Percentiles rank a stretch among this genome's conserved stretches.
These are phyloP conservation scores for Melanotaenia pygmaea DNA, from an alignment of 2,797 vertebrate species.

Conservation along the genomic window DNA sequence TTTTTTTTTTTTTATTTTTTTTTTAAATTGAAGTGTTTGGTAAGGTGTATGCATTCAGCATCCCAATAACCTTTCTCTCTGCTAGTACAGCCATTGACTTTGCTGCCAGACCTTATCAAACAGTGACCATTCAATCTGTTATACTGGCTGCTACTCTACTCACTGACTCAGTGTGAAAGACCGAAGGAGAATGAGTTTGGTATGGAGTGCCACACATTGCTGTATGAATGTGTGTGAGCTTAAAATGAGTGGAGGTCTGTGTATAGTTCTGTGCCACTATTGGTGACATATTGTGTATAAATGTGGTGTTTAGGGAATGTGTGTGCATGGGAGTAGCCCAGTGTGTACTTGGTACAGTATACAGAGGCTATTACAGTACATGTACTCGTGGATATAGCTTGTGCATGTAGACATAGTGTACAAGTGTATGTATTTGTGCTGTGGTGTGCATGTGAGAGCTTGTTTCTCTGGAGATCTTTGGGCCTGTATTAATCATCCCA, in stretches of 20 bases:
- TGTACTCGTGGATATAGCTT: background rate
- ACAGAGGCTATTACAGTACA: background rate
- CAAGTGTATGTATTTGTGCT: background rate
- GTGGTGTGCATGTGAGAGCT: background rate
- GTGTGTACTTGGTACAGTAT: background rate
- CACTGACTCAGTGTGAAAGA: conserved; percentile 35
- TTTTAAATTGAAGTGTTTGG: background rate
- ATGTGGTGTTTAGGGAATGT: conserved; percentile 26
- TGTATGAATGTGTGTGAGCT: conserved; percentile 6
- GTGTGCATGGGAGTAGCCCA: background rate
- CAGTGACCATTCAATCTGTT: conserved; percentile 62
- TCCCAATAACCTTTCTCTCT: conserved; percentile 38
- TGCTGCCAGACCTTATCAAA: conserved; percentile 60
- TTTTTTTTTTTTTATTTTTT: background rate
- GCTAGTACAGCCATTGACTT: conserved; percentile 54
- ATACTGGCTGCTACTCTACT: conserved; percentile 43
- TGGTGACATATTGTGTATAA: conserved; percentile 29
- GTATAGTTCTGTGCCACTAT: background rate
- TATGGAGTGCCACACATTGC: conserved; percentile 26
- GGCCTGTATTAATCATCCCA: conserved; percentile 35
- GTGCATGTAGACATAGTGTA: background rate
- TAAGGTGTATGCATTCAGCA: background rate
- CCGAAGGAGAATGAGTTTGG: background rate
- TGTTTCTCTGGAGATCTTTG: conserved; percentile 11
- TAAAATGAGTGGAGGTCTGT: background rate